Percentiles rank a stretch among this genome's conserved stretches.
phyloP scores from a whole-genome alignment of 2,113 vertebrate genomes.

The Brevimyrus niger region DNA sequence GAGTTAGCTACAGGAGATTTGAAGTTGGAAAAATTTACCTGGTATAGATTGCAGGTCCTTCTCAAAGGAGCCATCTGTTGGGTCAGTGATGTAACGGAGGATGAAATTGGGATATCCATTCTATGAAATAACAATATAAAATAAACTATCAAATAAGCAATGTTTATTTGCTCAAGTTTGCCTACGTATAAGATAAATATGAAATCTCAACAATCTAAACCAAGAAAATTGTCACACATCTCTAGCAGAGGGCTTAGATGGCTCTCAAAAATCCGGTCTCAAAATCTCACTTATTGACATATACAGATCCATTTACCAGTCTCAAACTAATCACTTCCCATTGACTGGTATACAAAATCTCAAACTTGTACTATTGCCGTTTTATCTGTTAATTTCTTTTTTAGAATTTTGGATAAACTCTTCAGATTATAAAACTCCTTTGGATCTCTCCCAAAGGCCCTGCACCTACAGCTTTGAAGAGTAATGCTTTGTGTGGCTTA shows the following conservation, averaged over 20 bases:
- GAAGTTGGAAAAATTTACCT: constrained; percentile 47
- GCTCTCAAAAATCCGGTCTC: background rate
- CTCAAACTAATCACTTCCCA: background rate
- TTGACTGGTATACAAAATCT: background rate
- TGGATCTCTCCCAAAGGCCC: background rate
- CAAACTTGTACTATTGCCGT: background rate
- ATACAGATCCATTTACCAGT: background rate
- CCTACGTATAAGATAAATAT: background rate
- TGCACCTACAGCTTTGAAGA: background rate
- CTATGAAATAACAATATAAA: constrained; percentile 22
- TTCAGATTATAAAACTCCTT: background rate
- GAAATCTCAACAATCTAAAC: background rate
- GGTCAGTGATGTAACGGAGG: constrained; percentile 82
- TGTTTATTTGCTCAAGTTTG: background rate
- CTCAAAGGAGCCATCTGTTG: constrained; percentile 63
- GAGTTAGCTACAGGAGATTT: background rate
- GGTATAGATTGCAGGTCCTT: constrained; percentile 59
- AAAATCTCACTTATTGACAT: background rate
- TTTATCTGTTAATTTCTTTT: background rate
- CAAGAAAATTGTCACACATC: background rate
- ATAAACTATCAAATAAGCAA: background rate
- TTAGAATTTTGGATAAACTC: background rate
- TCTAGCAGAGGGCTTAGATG: background rate
- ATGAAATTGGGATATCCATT: constrained; percentile 60
- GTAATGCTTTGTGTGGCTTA: constrained; percentile 34